Base-by-base conservation (phyloP, 2,888 invertebrate species). In the Seladonia tumulorum region DNA sequence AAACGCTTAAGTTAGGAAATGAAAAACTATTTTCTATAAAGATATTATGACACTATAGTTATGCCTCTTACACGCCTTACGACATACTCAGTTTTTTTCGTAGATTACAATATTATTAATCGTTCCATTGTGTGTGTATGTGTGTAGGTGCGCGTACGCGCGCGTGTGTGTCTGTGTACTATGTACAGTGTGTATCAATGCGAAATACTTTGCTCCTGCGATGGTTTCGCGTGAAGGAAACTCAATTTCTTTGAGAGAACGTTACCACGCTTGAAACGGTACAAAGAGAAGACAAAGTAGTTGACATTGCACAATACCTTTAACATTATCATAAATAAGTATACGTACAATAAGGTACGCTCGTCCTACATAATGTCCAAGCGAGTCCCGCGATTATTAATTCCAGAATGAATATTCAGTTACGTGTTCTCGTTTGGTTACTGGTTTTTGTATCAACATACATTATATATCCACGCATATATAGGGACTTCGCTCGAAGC, bases 1-100 rank as follows among this genome's bases (percentile, higher is more conserved):
- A 90, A 91, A 92, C 87, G 88, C 89, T 90, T 88, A 90, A 89
- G 82, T 90, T 88, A 92, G 87, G 88, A 83, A 88, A 89, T 91
- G 91, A 91, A 90, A 89, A 90, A 86, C 89, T 91, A 90, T 90
- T 84, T 84, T 83, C 89, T 91, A 90, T 85, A 85, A 85, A 86
- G 87, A 86, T 88, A 91, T 89, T 90, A 92, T 91, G 90, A 92
- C 92, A 92, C 90, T 92, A 88, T 81, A 82, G 82, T 90, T 92
- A 87, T 87, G 84, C 81, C 82, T 85, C 82, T 81, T 82, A 83
- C 85, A 81, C 87, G 77, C 74, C 88, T 79, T 77, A 88, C 73
- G 49, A 83, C 84, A 79, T 82, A 85, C 85, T 85, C 80, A 42
- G 68, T 86, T 77, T 76, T 66, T 77, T 80, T 85, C 81, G 53